A percentile compares a stretch with the other conserved stretches of the same genome.
Conservation (phyloP, 1,140 invertebrate genomes). For the Brachionus asplanchnoidis region DNA sequence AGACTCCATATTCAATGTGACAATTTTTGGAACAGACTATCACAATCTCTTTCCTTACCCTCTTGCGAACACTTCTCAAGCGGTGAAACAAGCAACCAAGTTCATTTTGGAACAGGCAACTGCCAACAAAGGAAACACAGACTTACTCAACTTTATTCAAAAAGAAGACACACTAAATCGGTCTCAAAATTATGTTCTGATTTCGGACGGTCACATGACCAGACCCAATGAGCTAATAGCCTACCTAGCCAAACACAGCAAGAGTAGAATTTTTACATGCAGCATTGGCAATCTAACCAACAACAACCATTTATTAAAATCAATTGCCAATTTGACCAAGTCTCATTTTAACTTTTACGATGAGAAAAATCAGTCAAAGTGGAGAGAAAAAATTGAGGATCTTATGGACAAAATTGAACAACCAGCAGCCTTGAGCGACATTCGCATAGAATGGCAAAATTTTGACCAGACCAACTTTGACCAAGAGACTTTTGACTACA, state of each 20-base stretch:
- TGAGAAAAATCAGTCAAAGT: constrained; percentile 51
- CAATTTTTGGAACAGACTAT: constrained; percentile 29
- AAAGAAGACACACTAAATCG: neutral
- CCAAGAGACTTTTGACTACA: constrained; percentile 44
- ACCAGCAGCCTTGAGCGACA: constrained; percentile 50
- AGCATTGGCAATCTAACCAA: constrained; percentile 47
- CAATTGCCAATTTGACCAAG: constrained; percentile 49
- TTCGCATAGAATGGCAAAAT: constrained; percentile 50
- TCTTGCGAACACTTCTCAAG: neutral
- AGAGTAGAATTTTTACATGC: constrained; percentile 9
- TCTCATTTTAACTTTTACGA: constrained; percentile 53
- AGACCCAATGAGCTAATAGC: neutral
- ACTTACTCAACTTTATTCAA: constrained; percentile 12
- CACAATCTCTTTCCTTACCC: constrained; percentile 30
- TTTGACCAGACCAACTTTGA: constrained; percentile 44
- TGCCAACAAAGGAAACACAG: neutral
- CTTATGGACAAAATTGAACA: constrained; percentile 50
- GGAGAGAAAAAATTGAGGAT: constrained; percentile 50
- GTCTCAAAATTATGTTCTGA: neutral
- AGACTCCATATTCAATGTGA: neutral
- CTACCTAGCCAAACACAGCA: neutral
- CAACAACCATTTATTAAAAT: constrained; percentile 50
- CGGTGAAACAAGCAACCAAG: neutral
- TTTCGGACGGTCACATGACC: constrained; percentile 28
- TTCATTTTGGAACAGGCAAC: neutral